These are phyloP conservation scores for Coturnix japonica DNA, from an alignment of 2,113 vertebrate species.

Conservation along the genomic window DNA sequence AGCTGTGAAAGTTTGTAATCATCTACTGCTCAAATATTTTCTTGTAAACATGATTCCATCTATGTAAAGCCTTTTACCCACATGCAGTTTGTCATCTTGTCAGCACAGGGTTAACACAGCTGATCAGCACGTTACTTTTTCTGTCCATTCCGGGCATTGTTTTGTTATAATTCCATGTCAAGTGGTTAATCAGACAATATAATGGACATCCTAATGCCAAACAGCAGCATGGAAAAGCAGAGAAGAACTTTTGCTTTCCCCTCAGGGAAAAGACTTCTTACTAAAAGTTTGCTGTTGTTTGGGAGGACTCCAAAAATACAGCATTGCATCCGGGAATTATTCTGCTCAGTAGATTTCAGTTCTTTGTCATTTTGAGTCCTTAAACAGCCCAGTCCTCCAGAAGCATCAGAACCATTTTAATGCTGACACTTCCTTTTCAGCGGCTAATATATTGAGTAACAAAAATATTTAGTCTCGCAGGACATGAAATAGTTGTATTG, in stretches of 20 bases:
- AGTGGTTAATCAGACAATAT: conserved; percentile 46
- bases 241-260: conserved; percentile 26
- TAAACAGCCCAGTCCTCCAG: background rate
- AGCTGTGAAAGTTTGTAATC: conserved; percentile 1
- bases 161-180: conserved; percentile 32
- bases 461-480: background rate
- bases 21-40: background rate
- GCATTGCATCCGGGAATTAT: conserved; percentile 55
- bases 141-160: conserved; percentile 50
- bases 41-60: background rate
- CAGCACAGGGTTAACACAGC: background rate
- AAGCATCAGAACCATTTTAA: background rate
- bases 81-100: background rate
- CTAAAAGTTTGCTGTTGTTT: conserved; percentile 17
- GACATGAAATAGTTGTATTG: background rate
- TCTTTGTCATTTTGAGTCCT: background rate
- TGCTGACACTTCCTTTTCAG: background rate
- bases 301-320: conserved; percentile 53
- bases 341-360: background rate
- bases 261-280: conserved; percentile 8
- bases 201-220: conserved; percentile 37
- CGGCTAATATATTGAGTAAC: background rate
- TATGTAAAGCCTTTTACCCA: background rate
- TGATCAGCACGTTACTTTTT: background rate
- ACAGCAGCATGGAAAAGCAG: conserved; percentile 30